Percentiles rank a stretch among this genome's conserved stretches.
These are phyloP conservation scores for Dendrophyllia cribrosa DNA, from an alignment of 64 coral and sea anemone genomes.

Conservation along the genomic window DNA sequence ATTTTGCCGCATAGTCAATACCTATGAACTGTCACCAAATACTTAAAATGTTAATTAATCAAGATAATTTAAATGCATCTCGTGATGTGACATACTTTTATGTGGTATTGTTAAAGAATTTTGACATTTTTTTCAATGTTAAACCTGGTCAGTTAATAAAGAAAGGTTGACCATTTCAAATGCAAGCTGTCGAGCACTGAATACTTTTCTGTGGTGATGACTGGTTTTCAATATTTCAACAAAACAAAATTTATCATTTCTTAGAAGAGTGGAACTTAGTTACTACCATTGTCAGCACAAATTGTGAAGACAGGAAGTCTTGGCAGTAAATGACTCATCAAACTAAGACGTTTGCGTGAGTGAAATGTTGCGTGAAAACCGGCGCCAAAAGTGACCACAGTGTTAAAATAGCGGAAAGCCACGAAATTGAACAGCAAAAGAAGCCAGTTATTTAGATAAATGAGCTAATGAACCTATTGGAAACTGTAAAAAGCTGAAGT, in stretches of 20 bases:
- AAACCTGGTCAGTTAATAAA: too few species aligned
- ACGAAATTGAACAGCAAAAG: not conserved
- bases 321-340: conserved; percentile 1
- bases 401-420: not conserved
- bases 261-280: too few species aligned
- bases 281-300: too few species aligned
- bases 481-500: not conserved
- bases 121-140: too few species aligned
- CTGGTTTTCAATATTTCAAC: too few species aligned
- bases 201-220: too few species aligned
- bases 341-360: conserved; percentile 28
- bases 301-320: not conserved
- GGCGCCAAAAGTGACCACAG: not conserved
- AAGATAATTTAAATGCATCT: not conserved
- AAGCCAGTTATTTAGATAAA: not conserved
- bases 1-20: not conserved
- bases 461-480: not conserved
- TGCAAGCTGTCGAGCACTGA: too few species aligned
- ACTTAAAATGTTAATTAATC: not conserved
- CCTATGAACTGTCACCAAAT: not conserved
- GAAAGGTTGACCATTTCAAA: too few species aligned
- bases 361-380: not conserved
- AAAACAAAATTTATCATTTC: too few species aligned
- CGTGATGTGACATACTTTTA: too few species aligned
- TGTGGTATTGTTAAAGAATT: too few species aligned